Percentiles rank a stretch among this genome's conserved stretches.
phyloP scores from a whole-genome alignment of 2,888 invertebrate species.

The Pristionchus fissidentatus region DNA sequence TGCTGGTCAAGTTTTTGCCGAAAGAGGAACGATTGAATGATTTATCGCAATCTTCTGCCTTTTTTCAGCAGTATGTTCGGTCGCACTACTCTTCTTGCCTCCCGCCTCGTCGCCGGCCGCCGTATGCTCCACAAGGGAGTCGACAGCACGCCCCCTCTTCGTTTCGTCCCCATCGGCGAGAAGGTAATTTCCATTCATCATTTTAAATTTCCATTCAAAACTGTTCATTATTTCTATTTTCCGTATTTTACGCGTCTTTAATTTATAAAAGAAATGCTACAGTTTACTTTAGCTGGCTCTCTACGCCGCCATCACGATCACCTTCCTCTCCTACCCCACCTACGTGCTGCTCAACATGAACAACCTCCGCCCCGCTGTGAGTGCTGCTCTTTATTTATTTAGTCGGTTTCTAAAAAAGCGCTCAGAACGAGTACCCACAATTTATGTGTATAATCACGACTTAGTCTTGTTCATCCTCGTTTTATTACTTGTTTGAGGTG shows the following conservation, averaged over 20 bases:
- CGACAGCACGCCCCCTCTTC: slow-evolving; percentile 67
- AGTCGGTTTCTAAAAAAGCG: no score
- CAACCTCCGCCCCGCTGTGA: slow-evolving; percentile 66
- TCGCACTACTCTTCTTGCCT: slow-evolving; percentile 47
- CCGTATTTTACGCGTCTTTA: background rate
- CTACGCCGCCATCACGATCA: slow-evolving; percentile 64
- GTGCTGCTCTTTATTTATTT: background rate
- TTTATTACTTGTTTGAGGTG: background rate
- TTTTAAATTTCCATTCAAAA: background rate
- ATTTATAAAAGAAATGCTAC: background rate
- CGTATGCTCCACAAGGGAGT: slow-evolving; percentile 67
- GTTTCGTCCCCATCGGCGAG: slow-evolving; percentile 61
- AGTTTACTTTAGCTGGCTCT: slow-evolving; percentile 52
- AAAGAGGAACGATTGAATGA: no score
- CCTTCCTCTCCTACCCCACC: slow-evolving; percentile 72
- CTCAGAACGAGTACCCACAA: no score
- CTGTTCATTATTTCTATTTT: background rate
- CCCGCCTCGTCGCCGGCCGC: slow-evolving; percentile 51
- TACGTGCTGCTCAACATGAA: slow-evolving; percentile 71
- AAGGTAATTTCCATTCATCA: slow-evolving; percentile 52
- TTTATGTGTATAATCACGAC: background rate
- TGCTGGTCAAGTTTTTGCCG: background rate
- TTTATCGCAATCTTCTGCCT: no score
- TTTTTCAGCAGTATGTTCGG: slow-evolving; percentile 39
- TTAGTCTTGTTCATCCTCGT: background rate